Conservation (phyloP, 1,140 invertebrate species). For the Nasonia longicornis region DNA sequence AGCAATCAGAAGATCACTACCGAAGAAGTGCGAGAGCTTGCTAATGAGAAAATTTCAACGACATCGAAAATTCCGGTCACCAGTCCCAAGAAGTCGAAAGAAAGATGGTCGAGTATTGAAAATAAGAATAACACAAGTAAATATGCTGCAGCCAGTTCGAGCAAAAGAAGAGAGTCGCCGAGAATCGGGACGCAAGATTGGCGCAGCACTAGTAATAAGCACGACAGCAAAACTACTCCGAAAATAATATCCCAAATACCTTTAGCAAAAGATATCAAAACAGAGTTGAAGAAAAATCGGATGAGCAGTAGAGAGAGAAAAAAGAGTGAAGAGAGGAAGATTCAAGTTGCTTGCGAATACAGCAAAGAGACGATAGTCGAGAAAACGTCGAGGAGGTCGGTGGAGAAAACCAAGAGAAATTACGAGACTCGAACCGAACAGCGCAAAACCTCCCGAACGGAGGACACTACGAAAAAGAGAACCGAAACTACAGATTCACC, state of each 20-base stretch:
- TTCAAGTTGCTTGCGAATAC: conserved; percentile 24
- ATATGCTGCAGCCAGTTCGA: background rate
- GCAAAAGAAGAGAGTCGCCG: conserved; percentile 8
- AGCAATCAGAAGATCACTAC: conserved; percentile 44
- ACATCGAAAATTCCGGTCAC: background rate
- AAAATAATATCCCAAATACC: conserved; percentile 54
- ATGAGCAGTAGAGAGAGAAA: conserved; percentile 53
- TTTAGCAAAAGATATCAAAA: conserved; percentile 56
- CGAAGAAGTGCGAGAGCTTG: conserved; percentile 48
- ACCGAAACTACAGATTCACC: background rate
- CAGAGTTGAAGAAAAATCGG: conserved; percentile 56
- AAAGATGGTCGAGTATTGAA: background rate
- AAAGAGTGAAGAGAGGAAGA: conserved; percentile 40
- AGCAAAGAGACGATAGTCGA: background rate
- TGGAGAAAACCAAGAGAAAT: conserved; percentile 9
- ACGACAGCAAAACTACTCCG: conserved; percentile 30
- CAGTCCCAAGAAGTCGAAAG: conserved; percentile 9
- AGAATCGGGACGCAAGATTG: background rate
- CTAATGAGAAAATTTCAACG: conserved; percentile 16
- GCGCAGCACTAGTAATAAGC: background rate
- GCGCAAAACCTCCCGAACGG: conserved; percentile 26
- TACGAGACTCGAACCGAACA: conserved; percentile 28
- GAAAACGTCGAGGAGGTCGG: conserved; percentile 37
- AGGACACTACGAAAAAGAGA: conserved; percentile 30
- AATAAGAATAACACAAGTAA: background rate